Evolutionary conservation across 1,140 invertebrate species (phyloP).

Genomic region (Parapsyche elsis): DNA sequence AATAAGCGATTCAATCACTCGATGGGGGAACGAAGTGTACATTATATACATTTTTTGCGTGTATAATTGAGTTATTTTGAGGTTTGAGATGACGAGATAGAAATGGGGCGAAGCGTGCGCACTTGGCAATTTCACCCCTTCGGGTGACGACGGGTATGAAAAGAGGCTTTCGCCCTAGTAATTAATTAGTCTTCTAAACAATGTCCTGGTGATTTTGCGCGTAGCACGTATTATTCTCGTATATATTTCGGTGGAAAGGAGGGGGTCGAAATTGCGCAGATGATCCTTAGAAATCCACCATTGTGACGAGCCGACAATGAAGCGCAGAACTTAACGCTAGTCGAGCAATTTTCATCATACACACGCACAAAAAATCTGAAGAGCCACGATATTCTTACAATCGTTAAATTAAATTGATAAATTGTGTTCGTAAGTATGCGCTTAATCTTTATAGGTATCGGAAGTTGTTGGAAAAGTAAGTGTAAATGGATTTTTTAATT

Average conservation of each 20-base stretch:
- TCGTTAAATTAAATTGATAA: not conserved
- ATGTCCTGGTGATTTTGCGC: slow-evolving; percentile 49
- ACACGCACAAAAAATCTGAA: not conserved
- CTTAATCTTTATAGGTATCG: too few relatives aligned
- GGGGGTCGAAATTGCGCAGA: slow-evolving; percentile 4
- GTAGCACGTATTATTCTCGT: slow-evolving; percentile 37
- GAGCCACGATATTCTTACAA: not conserved
- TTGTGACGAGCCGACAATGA: slow-evolving; percentile 22
- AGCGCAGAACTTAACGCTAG: not conserved
- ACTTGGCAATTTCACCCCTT: slow-evolving; percentile 36
- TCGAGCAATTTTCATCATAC: not conserved
- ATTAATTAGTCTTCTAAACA: slow-evolving; percentile 55
- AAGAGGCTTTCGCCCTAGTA: slow-evolving; percentile 52
- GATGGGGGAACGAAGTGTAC: not conserved
- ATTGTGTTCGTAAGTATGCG: too few relatives aligned
- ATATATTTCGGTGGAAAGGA: slow-evolving; percentile 9
- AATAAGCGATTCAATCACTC: too few relatives aligned
- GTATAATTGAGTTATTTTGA: not conserved
- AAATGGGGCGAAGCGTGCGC: slow-evolving; percentile 18
- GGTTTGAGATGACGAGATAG: slow-evolving; percentile 38
- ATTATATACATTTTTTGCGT: not conserved
- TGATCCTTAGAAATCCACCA: slow-evolving; percentile 27
- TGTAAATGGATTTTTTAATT: too few relatives aligned
- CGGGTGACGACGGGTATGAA: slow-evolving; percentile 45
- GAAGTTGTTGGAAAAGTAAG: too few relatives aligned